Percentiles rank a stretch among this genome's conserved stretches.
These are phyloP conservation scores for Oenanthe oenanthe DNA, from an alignment of 2,113 vertebrate species.

Conservation along the genomic window DNA sequence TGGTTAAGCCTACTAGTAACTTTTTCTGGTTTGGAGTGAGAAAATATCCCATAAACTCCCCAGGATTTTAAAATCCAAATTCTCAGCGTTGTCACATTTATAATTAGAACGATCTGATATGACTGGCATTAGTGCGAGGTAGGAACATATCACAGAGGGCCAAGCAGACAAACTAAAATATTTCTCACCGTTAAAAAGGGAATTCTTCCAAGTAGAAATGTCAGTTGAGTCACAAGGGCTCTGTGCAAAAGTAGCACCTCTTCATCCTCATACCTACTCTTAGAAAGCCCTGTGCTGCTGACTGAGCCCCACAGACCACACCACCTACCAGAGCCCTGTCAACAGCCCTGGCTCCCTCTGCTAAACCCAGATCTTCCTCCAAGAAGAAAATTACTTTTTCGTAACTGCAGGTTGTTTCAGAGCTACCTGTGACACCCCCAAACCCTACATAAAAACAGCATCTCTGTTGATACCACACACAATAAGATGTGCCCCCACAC, in stretches of 20 bases:
- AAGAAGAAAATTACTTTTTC: not conserved
- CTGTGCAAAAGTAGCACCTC: constrained; percentile 49
- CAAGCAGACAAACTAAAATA: constrained; percentile 66
- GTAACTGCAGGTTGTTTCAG: not conserved
- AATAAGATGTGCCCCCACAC: not conserved
- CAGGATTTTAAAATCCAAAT: constrained; percentile 54
- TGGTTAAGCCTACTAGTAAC: constrained; percentile 39
- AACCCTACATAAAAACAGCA: not conserved
- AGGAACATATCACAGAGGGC: constrained; percentile 53
- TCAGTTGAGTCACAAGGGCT: constrained; percentile 66
- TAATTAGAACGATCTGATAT: constrained; percentile 47
- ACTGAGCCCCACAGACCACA: not conserved
- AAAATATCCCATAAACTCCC: not conserved
- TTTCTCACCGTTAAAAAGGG: constrained; percentile 60
- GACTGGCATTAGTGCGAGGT: constrained; percentile 49
- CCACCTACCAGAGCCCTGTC: not conserved
- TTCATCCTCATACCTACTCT: constrained; percentile 32
- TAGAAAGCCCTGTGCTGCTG: not conserved
- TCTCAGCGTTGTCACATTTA: constrained; percentile 39
- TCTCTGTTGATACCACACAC: not conserved
- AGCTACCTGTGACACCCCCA: not conserved
- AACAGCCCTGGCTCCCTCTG: not conserved
- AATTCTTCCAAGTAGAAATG: constrained; percentile 70
- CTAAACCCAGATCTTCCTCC: not conserved
- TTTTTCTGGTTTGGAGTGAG: not conserved